phyloP scores from a whole-genome alignment of 2,113 vertebrate species.

The Cottus gobio region DNA sequence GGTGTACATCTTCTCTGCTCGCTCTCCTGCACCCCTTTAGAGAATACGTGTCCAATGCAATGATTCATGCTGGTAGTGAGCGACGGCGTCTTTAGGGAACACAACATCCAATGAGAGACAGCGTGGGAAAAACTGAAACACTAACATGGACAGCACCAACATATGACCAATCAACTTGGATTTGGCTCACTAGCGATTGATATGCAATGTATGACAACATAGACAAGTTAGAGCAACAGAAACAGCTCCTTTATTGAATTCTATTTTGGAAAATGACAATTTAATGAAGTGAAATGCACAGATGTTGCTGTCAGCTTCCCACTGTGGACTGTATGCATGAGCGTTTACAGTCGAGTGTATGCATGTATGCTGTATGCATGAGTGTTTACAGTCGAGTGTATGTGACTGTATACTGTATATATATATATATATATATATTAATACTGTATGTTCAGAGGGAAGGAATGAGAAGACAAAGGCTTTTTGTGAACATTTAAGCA shows the following conservation, averaged over 20 bases:
- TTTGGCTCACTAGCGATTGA: not conserved
- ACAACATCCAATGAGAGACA: not conserved
- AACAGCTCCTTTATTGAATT: not conserved
- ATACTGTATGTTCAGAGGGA: too few relatives aligned
- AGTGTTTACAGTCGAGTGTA: not conserved
- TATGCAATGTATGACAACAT: not conserved
- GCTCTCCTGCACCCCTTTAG: not conserved
- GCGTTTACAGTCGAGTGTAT: not conserved
- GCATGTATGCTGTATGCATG: not conserved
- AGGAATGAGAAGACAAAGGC: too few relatives aligned
- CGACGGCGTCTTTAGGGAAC: not conserved
- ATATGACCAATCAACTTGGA: not conserved
- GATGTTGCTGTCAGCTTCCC: not conserved
- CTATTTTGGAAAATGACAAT: not conserved
- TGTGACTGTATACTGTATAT: too few relatives aligned
- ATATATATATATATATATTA: too few relatives aligned
- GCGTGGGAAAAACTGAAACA: not conserved
- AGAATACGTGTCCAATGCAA: not conserved
- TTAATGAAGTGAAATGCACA: conserved; percentile 2
- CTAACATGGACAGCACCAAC: not conserved
- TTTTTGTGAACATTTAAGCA: too few relatives aligned
- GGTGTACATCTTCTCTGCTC: not conserved
- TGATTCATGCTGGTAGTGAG: not conserved
- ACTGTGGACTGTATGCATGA: not conserved
- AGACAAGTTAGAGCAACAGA: not conserved